Evolutionary conservation across 53 echinoderm and acorn worm species (phyloP), one percentile per base, ranked within the genome.

Genomic region (Apostichopus leukothele): DNA sequence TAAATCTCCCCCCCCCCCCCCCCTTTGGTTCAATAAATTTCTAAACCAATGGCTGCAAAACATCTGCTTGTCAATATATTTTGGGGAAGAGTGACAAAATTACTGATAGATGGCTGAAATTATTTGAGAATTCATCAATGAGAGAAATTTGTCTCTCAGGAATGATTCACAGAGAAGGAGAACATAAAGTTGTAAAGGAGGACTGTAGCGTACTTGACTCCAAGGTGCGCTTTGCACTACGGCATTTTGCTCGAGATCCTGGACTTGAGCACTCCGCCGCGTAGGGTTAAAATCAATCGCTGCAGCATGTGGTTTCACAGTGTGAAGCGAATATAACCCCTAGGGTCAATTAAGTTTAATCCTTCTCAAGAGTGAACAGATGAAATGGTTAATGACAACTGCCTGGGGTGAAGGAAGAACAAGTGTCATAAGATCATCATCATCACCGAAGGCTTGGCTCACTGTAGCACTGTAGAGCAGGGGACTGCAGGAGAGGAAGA

Each of bases 311-410:
- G 39, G 39, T 39, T 39, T 39, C 39, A 39, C 39, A 39, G 39
- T 39, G 39, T 39, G 39, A 39, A 39, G 3, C 39, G 39, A 39
- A 39, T 39, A 39, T 39, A 78, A 78, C 78, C 78, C 78, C 78
- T 78, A 51, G n/a, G 78, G 78, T 78, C 78, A 78, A 78, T 78
- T 78, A 78, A 78, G 63, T 18, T 78, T 78, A 78, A 78, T 78
- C 78, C 78, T 78, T 52, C 78, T 78, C 78, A 51, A 6, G 18
- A 9, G 63, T 50, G 78, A 13, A 18, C 53, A 53, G 11, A 25
- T 78, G 9, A 78, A 78, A 78, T 52, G 11, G 52, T 78, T 78
- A 51, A 50, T 78, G 78, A 78, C 78, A 78, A 51, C n/a, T 78
- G 78, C 78, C 78, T 78, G 78, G 51, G 39, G 78, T 52, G 78